Conservation (phyloP, 2,113 vertebrate species). For the Coptodon rendalli region DNA sequence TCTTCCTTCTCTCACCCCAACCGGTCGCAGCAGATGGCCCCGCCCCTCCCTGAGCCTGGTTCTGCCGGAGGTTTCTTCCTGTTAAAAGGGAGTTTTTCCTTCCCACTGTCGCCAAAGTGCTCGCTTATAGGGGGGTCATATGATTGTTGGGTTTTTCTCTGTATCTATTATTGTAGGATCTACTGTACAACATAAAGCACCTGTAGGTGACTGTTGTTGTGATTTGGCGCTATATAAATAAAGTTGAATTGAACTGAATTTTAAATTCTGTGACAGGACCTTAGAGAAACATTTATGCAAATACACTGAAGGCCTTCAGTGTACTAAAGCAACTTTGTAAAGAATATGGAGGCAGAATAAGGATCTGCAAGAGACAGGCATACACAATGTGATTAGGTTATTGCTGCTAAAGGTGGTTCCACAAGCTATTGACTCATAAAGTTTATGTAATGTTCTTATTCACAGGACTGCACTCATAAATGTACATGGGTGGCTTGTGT, state of each 20-base stretch:
- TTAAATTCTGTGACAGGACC: neutral
- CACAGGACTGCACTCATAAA: neutral
- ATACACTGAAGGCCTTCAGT: neutral
- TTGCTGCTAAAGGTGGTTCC: neutral
- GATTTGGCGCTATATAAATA: neutral
- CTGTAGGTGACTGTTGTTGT: neutral
- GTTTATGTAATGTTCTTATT: neutral
- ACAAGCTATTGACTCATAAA: neutral
- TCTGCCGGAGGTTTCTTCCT: neutral
- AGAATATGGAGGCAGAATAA: neutral
- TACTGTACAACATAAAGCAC: accelerated
- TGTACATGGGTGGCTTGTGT: neutral
- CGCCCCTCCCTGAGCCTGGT: neutral
- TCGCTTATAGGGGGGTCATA: neutral
- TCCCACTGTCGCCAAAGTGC: accelerated
- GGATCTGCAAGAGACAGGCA: neutral
- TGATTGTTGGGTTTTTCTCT: neutral
- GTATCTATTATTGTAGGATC: neutral
- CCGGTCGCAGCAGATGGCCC: neutral
- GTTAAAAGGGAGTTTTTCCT: neutral
- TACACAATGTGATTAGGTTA: neutral
- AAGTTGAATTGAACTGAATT: neutral
- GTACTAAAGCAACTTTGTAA: neutral
- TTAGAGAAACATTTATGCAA: neutral
- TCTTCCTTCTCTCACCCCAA: neutral